Evolutionary conservation across 2,888 invertebrate species (phyloP).

Genomic region (Apamea sordens): DNA sequence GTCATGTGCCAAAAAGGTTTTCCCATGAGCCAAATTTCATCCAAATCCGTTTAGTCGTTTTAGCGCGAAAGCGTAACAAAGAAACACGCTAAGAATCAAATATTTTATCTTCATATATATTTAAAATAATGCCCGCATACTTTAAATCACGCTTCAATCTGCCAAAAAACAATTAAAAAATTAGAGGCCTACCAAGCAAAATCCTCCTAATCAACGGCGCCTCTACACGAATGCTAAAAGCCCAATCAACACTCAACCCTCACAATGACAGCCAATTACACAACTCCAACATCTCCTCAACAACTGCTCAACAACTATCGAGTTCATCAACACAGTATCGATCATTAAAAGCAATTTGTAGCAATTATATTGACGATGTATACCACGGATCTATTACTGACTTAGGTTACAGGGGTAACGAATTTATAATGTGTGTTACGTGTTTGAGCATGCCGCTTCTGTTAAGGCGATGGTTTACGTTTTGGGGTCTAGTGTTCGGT

Average conservation of each 20-base stretch:
- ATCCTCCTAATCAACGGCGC: conserved; percentile 47
- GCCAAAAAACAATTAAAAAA: background rate
- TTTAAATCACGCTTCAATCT: background rate
- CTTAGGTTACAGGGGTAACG: conserved; percentile 78
- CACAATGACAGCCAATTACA: conserved; percentile 56
- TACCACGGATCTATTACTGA: conserved; percentile 69
- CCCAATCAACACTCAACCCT: conserved; percentile 61
- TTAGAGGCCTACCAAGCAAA: conserved; percentile 5
- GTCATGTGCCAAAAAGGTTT: too few species aligned
- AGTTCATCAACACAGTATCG: conserved; percentile 72
- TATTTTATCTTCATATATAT: too few species aligned
- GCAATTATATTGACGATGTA: conserved; percentile 83
- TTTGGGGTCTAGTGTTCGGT: background rate
- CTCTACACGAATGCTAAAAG: conserved; percentile 37
- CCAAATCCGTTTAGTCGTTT: too few species aligned
- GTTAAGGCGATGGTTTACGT: conserved; percentile 73
- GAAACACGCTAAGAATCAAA: too few species aligned
- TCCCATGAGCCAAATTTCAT: too few species aligned
- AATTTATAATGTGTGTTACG: conserved; percentile 82
- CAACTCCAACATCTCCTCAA: conserved; percentile 42
- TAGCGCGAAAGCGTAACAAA: too few species aligned
- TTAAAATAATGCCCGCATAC: too few species aligned
- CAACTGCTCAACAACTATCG: conserved; percentile 48
- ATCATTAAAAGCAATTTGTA: conserved; percentile 81
- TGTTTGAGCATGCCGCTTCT: conserved; percentile 79